A percentile compares a stretch with the other conserved stretches of the same genome.
Evolutionary conservation across 2,888 invertebrate genomes (phyloP).

Genomic region (Tanaodytes sp.): DNA sequence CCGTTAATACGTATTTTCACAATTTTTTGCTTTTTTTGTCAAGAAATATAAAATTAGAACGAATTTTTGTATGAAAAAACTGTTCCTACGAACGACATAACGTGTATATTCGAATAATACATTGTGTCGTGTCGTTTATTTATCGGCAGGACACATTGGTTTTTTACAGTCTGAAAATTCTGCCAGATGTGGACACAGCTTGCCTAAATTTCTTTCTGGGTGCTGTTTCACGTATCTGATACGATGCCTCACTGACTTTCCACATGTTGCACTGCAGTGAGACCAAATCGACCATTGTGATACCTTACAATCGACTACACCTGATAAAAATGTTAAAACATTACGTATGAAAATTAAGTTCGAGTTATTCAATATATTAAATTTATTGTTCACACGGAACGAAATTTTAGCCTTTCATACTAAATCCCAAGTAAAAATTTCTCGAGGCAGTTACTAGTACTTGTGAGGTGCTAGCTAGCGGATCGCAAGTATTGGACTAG

Average conservation of each 20-base stretch:
- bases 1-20: too few species aligned
- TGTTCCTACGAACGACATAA: too few species aligned
- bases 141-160: slow-evolving; percentile 46
- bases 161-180: slow-evolving; percentile 64
- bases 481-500: too few species aligned
- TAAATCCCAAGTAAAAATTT: too few species aligned
- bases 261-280: slow-evolving; percentile 90
- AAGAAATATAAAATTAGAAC: too few species aligned
- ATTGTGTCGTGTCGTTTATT: slow-evolving; percentile 16
- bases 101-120: too few species aligned
- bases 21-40: too few species aligned
- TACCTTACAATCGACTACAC: slow-evolving; percentile 60
- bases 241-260: slow-evolving; percentile 82
- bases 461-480: too few species aligned
- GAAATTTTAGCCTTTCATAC: background rate
- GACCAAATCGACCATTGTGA: slow-evolving; percentile 86
- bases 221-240: slow-evolving; percentile 77
- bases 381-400: background rate
- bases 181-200: slow-evolving; percentile 67
- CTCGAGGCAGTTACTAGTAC: too few species aligned
- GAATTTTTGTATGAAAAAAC: too few species aligned
- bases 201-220: slow-evolving; percentile 63
- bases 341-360: too few species aligned
- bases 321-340: background rate
- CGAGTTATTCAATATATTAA: background rate